Evolutionary conservation across 2,797 vertebrate genomes (phyloP), one percentile per base, ranked within the genome.

Genomic region (Podargus strigoides): DNA sequence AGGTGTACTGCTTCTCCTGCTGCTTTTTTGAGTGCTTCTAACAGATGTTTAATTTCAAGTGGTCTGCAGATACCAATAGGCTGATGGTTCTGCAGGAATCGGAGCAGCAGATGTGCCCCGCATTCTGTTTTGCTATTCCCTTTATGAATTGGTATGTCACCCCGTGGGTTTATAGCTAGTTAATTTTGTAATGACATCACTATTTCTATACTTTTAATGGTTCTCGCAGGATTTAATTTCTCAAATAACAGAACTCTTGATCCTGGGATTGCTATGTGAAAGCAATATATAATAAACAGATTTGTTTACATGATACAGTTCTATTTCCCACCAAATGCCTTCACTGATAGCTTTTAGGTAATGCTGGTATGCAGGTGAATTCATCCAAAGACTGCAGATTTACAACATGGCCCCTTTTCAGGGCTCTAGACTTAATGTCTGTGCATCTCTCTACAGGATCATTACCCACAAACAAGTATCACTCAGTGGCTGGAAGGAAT

Each of bases 11-110:
- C 87, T 94, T 88, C 95, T 95, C 95, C 94, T 77, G 90, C 92
- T 96, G 95, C 52, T 92, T 94, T 95, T 93, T 93, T 28, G 24
- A 96, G 95, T 81, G 50, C 52, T 95, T 95, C 90, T 95, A 96
- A 95, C 96, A 97, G 96, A 96, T 97, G 94, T 96, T 97, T 89
- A 76, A 17, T 93, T 94, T 95, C 94, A 96, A 96, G 85, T 92
- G 93, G 95, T 97, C 95, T 96, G 93, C 92, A 95, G 93, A 95
- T 55, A 95, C 82, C 91, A 91, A 91, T 94, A 96, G 92, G 85
- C 74, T 93, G 90, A 94, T 56, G 82, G 90, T 89, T 93, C 72
- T 95, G 87, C 85, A 92, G 91, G 89, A 96, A 95, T 64, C 0
- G 0, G 85, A 94, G 76, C 70, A 96, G 94, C 94, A 96, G 96